These are phyloP conservation scores for Acanthacorydalis orientalis DNA, from an alignment of 2,888 invertebrate genomes.

Conservation along the genomic window DNA sequence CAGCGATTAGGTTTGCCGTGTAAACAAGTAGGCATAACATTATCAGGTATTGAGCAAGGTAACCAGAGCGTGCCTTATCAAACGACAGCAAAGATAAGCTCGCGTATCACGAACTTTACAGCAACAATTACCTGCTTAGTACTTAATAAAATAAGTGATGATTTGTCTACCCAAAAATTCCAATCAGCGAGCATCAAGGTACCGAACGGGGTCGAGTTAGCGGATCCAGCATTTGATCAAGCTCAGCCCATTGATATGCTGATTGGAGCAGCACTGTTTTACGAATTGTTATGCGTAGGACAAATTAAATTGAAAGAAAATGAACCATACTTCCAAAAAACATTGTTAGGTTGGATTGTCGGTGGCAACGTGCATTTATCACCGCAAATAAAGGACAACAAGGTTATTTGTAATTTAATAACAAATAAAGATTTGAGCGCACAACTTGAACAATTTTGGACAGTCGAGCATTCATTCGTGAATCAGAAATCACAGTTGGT, in stretches of 20 bases:
- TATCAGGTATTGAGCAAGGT: slow-evolving; percentile 1
- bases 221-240: slow-evolving; percentile 9
- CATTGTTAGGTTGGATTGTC: slow-evolving; percentile 11
- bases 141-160: slow-evolving; percentile 10
- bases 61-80: slow-evolving; percentile 1
- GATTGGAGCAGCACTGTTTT: slow-evolving; percentile 10
- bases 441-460: slow-evolving; percentile 2
- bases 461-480: background rate
- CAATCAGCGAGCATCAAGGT: slow-evolving; percentile 8
- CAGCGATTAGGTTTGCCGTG: too few species aligned
- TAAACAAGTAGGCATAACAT: slow-evolving; percentile 3
- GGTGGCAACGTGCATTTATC: slow-evolving; percentile 2
- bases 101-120: slow-evolving; percentile 7
- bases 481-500: background rate
- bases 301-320: slow-evolving; percentile 4
- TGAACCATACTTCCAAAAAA: slow-evolving; percentile 7
- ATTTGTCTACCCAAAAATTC: slow-evolving; percentile 9
- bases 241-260: slow-evolving; percentile 10
- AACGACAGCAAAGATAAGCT: slow-evolving; percentile 6
- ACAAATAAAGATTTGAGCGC: background rate
- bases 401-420: background rate
- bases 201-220: slow-evolving; percentile 10
- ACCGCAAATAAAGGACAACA: background rate
- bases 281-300: slow-evolving; percentile 8
- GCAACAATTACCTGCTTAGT: slow-evolving; percentile 8